These are phyloP conservation scores for Helicorthomorpha holstii DNA, from an alignment of 1,140 invertebrate species.

Conservation along the genomic window DNA sequence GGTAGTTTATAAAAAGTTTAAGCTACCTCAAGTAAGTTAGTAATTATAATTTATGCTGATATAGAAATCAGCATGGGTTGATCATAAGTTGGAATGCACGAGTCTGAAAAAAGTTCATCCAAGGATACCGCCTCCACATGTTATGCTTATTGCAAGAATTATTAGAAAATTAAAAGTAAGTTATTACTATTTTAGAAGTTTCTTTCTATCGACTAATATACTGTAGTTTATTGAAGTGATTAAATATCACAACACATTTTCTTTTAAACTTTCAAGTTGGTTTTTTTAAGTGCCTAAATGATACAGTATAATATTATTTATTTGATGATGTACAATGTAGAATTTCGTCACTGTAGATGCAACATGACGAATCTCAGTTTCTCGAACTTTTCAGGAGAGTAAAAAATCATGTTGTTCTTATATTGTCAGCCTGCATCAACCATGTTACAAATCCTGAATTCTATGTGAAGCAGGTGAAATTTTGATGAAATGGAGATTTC, in stretches of 20 bases:
- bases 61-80: constrained; percentile 2
- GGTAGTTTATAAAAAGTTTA: constrained; percentile 1
- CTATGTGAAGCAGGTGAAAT: not conserved
- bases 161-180: constrained; percentile 7
- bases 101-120: constrained; percentile 2
- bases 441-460: too few species aligned
- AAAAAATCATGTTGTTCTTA: too few species aligned
- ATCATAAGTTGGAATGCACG: constrained; percentile 6
- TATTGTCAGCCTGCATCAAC: too few species aligned
- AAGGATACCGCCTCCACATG: not conserved
- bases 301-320: not conserved
- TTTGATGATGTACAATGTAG: not conserved
- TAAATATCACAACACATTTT: too few species aligned
- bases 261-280: not conserved
- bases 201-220: not conserved
- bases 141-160: constrained; percentile 2
- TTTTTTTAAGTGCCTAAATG: not conserved
- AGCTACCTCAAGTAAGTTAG: not conserved
- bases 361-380: too few species aligned
- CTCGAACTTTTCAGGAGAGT: too few species aligned
- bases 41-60: not conserved
- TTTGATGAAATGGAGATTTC: not conserved
- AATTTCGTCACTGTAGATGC: too few species aligned
- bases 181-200: not conserved
- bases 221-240: too few species aligned